Conservation (phyloP, 2,888 invertebrate species). For the Blastobasis lacticolella region DNA sequence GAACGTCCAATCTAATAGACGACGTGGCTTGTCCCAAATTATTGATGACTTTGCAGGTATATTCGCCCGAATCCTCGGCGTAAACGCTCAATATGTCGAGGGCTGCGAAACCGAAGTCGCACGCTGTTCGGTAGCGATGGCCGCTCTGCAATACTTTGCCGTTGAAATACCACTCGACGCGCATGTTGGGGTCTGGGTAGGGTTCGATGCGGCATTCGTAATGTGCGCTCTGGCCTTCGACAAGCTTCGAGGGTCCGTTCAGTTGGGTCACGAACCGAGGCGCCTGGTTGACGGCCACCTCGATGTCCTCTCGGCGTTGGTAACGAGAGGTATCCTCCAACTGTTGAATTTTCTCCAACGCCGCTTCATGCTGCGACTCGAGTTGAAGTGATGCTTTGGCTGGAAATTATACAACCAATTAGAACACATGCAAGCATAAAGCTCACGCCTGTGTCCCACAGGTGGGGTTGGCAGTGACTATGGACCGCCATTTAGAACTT, state of each 20-base stretch:
- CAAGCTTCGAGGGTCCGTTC: constrained; percentile 87
- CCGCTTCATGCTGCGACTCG: constrained; percentile 92
- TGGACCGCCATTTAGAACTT: too few species aligned
- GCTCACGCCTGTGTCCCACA: too few species aligned
- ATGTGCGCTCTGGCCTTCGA: constrained; percentile 93
- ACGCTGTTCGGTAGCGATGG: constrained; percentile 93
- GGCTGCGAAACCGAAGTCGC: constrained; percentile 97
- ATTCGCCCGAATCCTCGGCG: constrained; percentile 95
- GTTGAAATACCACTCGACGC: constrained; percentile 95
- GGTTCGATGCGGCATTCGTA: constrained; percentile 95
- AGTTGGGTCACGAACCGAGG: constrained; percentile 90
- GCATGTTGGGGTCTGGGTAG: constrained; percentile 90
- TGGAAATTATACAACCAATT: constrained; percentile 25
- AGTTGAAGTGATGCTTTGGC: constrained; percentile 91
- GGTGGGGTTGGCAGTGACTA: too few species aligned
- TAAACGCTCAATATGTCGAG: constrained; percentile 95
- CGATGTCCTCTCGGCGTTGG: constrained; percentile 86
- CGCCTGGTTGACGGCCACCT: constrained; percentile 84
- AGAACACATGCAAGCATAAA: too few species aligned
- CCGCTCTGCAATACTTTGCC: constrained; percentile 90
- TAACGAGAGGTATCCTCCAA: constrained; percentile 88
- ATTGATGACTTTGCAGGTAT: constrained; percentile 91
- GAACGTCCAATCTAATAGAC: constrained; percentile 85
- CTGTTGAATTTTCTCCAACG: constrained; percentile 88
- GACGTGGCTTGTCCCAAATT: constrained; percentile 88